Percentiles rank a stretch among this genome's conserved stretches.
These are phyloP conservation scores for Caretta caretta DNA, from an alignment of 2,113 vertebrate species.

Conservation along the genomic window DNA sequence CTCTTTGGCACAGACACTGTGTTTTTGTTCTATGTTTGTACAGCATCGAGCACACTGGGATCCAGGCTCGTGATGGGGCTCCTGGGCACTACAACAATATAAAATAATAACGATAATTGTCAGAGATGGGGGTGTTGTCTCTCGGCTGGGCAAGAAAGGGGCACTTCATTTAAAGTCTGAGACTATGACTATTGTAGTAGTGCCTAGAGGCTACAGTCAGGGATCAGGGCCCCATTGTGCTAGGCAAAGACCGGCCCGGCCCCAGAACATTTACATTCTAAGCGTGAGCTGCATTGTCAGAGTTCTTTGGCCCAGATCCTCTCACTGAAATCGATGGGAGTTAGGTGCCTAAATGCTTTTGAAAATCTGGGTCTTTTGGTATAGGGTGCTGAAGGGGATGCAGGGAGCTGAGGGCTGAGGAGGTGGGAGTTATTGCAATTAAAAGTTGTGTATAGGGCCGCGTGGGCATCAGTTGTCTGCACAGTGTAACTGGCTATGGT, in stretches of 20 bases:
- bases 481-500: not conserved
- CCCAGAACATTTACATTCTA: not conserved
- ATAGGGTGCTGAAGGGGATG: not conserved
- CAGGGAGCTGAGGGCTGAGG: not conserved
- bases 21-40: not conserved
- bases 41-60: not conserved
- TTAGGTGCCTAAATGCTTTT: not conserved
- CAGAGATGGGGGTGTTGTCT: constrained; percentile 30
- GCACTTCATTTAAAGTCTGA: constrained; percentile 1
- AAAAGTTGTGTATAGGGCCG: not conserved
- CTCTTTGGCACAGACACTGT: not conserved
- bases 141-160: constrained; percentile 50
- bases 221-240: not conserved
- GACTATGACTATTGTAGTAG: not conserved
- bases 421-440: not conserved
- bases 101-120: not conserved
- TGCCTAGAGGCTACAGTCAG: not conserved
- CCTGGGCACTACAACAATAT: not conserved
- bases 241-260: not conserved
- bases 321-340: not conserved
- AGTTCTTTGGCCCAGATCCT: not conserved
- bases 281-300: not conserved
- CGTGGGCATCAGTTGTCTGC: not conserved
- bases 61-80: not conserved
- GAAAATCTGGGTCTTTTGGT: not conserved